phyloP scores from a whole-genome alignment of 2,113 vertebrate species.

The Ahaetulla prasina region DNA sequence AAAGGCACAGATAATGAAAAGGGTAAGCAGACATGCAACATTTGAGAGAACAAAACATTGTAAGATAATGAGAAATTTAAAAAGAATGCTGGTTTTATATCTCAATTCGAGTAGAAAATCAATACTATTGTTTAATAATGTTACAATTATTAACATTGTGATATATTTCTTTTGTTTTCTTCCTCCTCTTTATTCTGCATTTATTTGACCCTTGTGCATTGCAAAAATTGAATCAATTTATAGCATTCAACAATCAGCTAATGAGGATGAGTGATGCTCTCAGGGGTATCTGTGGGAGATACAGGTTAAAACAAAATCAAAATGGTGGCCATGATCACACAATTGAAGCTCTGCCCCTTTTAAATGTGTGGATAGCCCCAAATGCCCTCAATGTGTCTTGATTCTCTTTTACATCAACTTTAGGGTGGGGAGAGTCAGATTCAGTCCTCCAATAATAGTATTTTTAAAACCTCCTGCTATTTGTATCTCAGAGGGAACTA shows the following conservation, averaged over 20 bases:
- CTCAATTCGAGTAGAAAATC: conserved; percentile 18
- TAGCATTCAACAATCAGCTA: background rate
- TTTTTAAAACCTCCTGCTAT: background rate
- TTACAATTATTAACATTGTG: background rate
- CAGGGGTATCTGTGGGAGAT: background rate
- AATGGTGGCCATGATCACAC: background rate
- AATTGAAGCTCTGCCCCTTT: background rate
- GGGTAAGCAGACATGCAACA: conserved; percentile 37
- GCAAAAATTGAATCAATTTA: background rate
- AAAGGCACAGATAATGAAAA: conserved; percentile 20
- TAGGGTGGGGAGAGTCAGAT: background rate
- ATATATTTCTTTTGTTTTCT: background rate
- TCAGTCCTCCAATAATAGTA: background rate
- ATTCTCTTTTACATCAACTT: background rate
- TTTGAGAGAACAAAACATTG: conserved; percentile 5
- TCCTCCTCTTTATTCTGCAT: background rate
- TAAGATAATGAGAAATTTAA: conserved; percentile 1
- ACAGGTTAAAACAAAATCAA: background rate
- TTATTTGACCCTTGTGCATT: background rate
- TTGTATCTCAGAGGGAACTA: background rate
- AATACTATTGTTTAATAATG: background rate
- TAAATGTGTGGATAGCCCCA: background rate
- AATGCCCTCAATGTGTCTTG: background rate
- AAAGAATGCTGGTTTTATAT: conserved; percentile 20
- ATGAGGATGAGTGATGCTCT: background rate